Percentiles rank a stretch among this genome's conserved stretches.
Evolutionary conservation across 2,888 invertebrate species (phyloP).

Genomic region (Pristionchus fissidentatus): DNA sequence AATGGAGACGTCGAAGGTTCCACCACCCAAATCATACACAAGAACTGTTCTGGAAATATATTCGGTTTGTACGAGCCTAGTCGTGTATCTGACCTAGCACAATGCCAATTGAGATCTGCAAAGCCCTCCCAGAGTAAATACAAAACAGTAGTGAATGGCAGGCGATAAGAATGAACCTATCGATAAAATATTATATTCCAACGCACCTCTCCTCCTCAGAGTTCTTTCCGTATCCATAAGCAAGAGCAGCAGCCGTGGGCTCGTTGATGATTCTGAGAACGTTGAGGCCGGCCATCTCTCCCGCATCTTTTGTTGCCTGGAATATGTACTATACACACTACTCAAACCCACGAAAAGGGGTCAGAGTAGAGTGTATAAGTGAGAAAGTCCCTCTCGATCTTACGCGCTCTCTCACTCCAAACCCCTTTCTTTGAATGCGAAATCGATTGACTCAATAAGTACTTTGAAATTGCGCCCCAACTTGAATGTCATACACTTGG

Average conservation of each 20-base stretch:
- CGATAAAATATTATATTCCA: too few species aligned
- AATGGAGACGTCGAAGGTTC: constrained; percentile 48
- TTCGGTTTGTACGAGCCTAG: background rate
- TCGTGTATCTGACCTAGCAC: too few species aligned
- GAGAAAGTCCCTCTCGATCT: too few species aligned
- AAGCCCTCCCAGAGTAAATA: background rate
- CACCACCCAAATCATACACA: constrained; percentile 46
- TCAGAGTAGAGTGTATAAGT: background rate
- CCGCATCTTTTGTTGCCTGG: constrained; percentile 30
- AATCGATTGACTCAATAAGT: too few species aligned
- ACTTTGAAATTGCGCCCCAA: too few species aligned
- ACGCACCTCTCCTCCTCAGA: background rate
- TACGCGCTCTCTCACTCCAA: too few species aligned
- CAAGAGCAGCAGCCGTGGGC: background rate
- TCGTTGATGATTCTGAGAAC: constrained; percentile 38
- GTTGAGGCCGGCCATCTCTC: constrained; percentile 9
- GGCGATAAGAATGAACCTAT: too few species aligned
- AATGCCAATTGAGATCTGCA: too few species aligned
- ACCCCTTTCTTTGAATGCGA: too few species aligned
- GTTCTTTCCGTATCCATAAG: background rate
- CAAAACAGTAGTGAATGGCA: too few species aligned
- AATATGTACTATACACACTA: background rate
- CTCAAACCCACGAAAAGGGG: background rate
- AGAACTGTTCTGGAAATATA: constrained; percentile 27
- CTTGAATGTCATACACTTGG: too few species aligned